These are phyloP conservation scores for Dolichoris vasculosae DNA, from an alignment of 1,140 invertebrate genomes.

Conservation along the genomic window DNA sequence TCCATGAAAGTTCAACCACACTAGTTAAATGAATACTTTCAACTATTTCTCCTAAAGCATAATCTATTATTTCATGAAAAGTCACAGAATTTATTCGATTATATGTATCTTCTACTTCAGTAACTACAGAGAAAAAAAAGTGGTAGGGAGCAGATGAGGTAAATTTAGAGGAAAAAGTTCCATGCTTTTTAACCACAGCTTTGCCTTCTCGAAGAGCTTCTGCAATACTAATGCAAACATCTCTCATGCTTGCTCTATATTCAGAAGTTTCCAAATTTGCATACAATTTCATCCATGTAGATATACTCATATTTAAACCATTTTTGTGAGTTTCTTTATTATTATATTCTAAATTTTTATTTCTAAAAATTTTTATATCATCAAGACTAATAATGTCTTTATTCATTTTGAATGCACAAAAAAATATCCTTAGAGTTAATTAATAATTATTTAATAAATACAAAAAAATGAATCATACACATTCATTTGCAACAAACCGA, in stretches of 20 bases:
- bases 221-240: slow-evolving; percentile 55
- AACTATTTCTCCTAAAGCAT: slow-evolving; percentile 82
- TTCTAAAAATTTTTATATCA: slow-evolving; percentile 3
- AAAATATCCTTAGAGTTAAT: too few species aligned
- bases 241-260: slow-evolving; percentile 56
- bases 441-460: too few species aligned
- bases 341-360: slow-evolving; percentile 2
- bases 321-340: background rate
- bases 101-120: slow-evolving; percentile 78
- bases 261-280: background rate
- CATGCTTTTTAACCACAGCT: slow-evolving; percentile 63
- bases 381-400: background rate
- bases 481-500: too few species aligned
- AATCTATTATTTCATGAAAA: slow-evolving; percentile 86
- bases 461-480: too few species aligned
- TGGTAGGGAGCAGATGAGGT: slow-evolving; percentile 82
- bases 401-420: background rate
- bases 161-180: slow-evolving; percentile 80
- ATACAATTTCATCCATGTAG: slow-evolving; percentile 42
- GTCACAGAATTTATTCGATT: slow-evolving; percentile 79
- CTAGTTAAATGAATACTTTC: slow-evolving; percentile 91
- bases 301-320: slow-evolving; percentile 6
- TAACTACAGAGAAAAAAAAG: slow-evolving; percentile 86
- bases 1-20: slow-evolving; percentile 92
- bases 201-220: slow-evolving; percentile 55